Base-by-base conservation (phyloP, 2,113 vertebrate genomes). In the Cranoglanis bouderius region DNA sequence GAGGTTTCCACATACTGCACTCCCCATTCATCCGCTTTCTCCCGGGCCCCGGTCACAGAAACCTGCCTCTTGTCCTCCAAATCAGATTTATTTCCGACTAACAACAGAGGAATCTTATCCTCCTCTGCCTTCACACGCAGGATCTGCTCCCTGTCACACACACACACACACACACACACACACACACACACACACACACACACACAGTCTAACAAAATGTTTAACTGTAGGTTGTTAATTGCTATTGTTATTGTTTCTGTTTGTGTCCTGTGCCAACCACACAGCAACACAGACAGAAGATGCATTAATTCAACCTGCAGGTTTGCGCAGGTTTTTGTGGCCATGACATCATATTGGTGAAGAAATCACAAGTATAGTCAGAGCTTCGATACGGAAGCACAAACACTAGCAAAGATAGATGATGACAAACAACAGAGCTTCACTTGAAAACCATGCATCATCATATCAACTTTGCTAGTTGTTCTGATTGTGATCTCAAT, bases 1-100 rank as follows among this genome's bases (percentile, higher is more conserved):
- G 98, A 99, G 0, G 98, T 99, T 95, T 99, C 98, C 92, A 99
- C 98, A 0, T 99, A 99, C 94, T 97, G 97, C n/a, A 99, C 97
- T 0, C 97, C 97, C 98, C 98, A 99, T 88, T 98, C 96, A 1
- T 95, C 93, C 0, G 97, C 97, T 90, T 97, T 97, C 38, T 91
- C 93, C 67, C 96, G 92, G 13, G 97, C 97, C 72, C 98, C 97
- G 40, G 98, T 97, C 0, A 96, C 93, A 3, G 96, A 95, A 35
- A 99, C 97, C 94, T 99, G 97, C 91, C 98, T 96, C 82, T 97
- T 94, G 74, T 98, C 98, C 92, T 98, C 98, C 93, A 99, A 92
- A 94, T 99, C 98, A 0, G 97, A 99, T 94, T 99, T 99, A 92
- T 99, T 99, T 53, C 98, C 98, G 90, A 99, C 98, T 8, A 99